Evolutionary conservation across 2,113 vertebrate genomes (phyloP).

Genomic region (Xenopus tropicalis): DNA sequence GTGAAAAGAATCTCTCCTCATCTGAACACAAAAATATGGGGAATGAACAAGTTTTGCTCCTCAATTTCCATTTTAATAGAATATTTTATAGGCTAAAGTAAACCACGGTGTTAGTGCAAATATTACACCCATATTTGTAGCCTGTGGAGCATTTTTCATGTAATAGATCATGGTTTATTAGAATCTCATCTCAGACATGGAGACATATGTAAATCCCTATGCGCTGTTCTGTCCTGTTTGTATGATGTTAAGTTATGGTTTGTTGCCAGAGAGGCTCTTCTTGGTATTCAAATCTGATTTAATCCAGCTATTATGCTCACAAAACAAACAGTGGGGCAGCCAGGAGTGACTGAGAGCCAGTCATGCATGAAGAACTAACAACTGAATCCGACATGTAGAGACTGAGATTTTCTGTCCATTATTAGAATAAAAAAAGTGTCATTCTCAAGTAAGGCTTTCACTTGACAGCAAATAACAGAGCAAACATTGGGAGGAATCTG

Average conservation of each 20-base stretch:
- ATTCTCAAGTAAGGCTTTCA: conserved; percentile 27
- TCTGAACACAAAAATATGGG: too few relatives aligned
- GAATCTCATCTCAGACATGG: conserved; percentile 3
- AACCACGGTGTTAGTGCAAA: too few relatives aligned
- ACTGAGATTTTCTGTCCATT: conserved; percentile 43
- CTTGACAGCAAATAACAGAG: conserved; percentile 26
- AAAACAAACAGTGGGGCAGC: conserved; percentile 30
- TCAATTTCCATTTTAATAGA: too few relatives aligned
- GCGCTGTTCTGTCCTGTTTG: conserved; percentile 13
- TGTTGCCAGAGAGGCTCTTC: conserved; percentile 15
- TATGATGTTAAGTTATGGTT: conserved; percentile 9
- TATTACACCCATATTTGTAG: not conserved
- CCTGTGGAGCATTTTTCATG: not conserved
- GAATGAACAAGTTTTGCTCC: too few relatives aligned
- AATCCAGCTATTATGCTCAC: conserved; percentile 29
- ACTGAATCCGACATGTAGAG: conserved; percentile 31
- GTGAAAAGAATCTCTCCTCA: too few relatives aligned
- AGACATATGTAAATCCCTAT: conserved; percentile 21
- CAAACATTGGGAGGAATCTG: conserved; percentile 37
- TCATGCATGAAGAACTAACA: conserved; percentile 40
- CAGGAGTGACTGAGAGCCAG: conserved; percentile 36
- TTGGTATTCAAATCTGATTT: conserved; percentile 26
- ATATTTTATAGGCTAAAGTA: too few relatives aligned
- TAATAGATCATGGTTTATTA: conserved; percentile 5
- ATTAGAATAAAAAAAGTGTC: conserved; percentile 41